A percentile compares a stretch with the other conserved stretches of the same genome.
Conservation (phyloP, 2,888 invertebrate species). For the Teinopalpus imperialis region DNA sequence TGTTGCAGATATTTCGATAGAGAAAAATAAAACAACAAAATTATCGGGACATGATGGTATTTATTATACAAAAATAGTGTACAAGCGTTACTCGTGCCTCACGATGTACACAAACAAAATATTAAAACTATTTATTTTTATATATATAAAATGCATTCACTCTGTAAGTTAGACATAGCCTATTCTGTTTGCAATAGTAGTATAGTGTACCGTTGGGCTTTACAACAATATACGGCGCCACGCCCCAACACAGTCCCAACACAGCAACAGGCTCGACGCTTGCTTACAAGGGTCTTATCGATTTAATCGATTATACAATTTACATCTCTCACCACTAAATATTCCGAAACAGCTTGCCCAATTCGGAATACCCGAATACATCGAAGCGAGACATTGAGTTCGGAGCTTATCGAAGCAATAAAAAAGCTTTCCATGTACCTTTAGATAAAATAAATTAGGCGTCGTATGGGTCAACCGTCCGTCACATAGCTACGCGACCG, state of each 20-base stretch:
- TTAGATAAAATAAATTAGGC: slow-evolving; percentile 51
- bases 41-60: slow-evolving; percentile 78
- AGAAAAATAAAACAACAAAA: slow-evolving; percentile 70
- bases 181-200: slow-evolving; percentile 66
- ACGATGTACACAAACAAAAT: slow-evolving; percentile 77
- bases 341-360: slow-evolving; percentile 20
- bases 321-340: slow-evolving; percentile 29
- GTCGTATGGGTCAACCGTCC: slow-evolving; percentile 42
- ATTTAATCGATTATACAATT: slow-evolving; percentile 36
- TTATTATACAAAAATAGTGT: slow-evolving; percentile 83
- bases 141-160: slow-evolving; percentile 76
- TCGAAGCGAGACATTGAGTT: slow-evolving; percentile 33
- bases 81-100: slow-evolving; percentile 78
- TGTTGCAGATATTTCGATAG: too few relatives aligned
- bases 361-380: too few relatives aligned
- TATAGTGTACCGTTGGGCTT: slow-evolving; percentile 76
- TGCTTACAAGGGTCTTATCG: slow-evolving; percentile 35
- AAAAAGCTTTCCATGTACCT: slow-evolving; percentile 52
- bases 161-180: slow-evolving; percentile 77
- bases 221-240: slow-evolving; percentile 61
- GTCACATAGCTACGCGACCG: slow-evolving; percentile 38
- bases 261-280: slow-evolving; percentile 52
- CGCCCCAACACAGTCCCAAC: slow-evolving; percentile 56
- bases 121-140: slow-evolving; percentile 63
- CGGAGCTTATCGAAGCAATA: slow-evolving; percentile 40